Evolutionary conservation across 2,113 vertebrate genomes (phyloP).

Genomic region (Dryoscopus gambensis): DNA sequence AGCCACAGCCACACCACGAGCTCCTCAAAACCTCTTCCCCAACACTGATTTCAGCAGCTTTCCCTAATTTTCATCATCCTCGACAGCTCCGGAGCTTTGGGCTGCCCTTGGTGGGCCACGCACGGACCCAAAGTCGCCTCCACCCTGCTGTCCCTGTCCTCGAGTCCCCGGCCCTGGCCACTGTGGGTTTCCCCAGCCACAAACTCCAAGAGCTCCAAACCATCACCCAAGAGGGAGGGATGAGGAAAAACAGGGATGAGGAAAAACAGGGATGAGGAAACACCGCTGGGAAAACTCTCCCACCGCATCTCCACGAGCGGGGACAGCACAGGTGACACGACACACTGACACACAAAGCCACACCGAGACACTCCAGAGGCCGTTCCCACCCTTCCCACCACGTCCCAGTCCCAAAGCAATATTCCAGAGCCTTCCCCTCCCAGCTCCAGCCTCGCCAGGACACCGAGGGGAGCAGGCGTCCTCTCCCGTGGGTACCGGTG

Average conservation of each 20-base stretch:
- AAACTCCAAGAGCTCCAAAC: neutral
- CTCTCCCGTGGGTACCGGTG: rapidly evolving
- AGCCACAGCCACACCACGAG: neutral
- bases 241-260: neutral
- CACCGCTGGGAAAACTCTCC: rapidly evolving
- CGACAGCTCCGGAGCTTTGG: neutral
- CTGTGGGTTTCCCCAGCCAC: neutral
- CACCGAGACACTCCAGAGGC: rapidly evolving
- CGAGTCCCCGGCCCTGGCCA: rapidly evolving
- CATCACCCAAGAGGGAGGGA: neutral
- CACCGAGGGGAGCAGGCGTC: rapidly evolving
- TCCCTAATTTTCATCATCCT: neutral
- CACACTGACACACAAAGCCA: rapidly evolving
- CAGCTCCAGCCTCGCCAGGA: neutral
- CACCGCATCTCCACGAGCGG: rapidly evolving
- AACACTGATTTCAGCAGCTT: neutral
- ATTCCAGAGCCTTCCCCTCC: neutral
- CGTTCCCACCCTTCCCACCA: neutral
- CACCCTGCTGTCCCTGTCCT: neutral
- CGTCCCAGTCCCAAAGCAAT: neutral
- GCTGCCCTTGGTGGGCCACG: rapidly evolving
- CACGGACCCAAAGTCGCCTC: rapidly evolving
- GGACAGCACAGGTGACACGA: neutral
- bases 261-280: neutral
- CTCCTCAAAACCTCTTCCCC: neutral